These are phyloP conservation scores for Neopipo cinnamomea DNA, from an alignment of 2,113 vertebrate genomes.

Conservation along the genomic window DNA sequence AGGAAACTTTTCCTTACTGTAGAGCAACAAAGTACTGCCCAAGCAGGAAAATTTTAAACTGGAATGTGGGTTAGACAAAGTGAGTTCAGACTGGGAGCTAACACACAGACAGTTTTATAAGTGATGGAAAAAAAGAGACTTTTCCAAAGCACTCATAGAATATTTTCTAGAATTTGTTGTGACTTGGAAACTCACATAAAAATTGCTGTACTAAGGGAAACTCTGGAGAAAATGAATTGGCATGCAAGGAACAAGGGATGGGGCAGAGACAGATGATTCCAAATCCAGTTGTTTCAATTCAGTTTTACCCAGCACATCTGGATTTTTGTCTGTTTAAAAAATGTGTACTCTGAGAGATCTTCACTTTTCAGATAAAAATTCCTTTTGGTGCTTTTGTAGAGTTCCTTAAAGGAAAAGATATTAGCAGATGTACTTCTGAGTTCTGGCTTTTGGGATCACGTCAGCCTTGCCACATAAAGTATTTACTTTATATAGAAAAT, in stretches of 20 bases:
- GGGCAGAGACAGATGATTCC: not conserved
- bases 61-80: not conserved
- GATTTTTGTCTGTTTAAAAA: not conserved
- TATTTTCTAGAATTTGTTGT: not conserved
- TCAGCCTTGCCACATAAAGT: not conserved
- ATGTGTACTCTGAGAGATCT: not conserved
- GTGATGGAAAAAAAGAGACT: not conserved
- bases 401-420: not conserved
- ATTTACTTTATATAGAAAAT: not conserved
- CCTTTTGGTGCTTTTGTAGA: not conserved
- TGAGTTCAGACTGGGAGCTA: not conserved
- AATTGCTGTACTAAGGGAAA: not conserved
- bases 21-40: not conserved
- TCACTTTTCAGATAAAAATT: not conserved
- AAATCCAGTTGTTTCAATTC: not conserved
- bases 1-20: not conserved
- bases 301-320: not conserved
- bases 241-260: not conserved
- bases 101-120: not conserved
- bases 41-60: not conserved
- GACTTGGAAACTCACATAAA: not conserved
- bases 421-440: not conserved
- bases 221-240: not conserved
- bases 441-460: not conserved
- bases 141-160: not conserved